These are phyloP conservation scores for Acromyrmex echinatior DNA, from an alignment of 1,140 invertebrate genomes.

Conservation along the genomic window DNA sequence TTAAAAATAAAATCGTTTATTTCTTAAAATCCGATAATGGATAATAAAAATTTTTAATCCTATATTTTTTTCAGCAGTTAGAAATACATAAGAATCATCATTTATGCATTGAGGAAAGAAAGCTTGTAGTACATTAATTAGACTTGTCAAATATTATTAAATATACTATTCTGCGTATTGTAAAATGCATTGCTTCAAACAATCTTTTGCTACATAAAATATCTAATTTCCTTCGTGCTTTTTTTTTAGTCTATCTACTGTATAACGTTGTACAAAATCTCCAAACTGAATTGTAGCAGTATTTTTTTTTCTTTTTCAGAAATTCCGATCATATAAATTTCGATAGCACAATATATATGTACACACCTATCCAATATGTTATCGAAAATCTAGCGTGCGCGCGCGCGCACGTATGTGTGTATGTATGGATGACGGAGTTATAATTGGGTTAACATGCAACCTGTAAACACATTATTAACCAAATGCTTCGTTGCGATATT, in stretches of 20 bases:
- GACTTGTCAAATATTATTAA: neutral
- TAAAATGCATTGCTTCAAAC: neutral
- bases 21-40: too few species aligned
- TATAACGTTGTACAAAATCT: neutral
- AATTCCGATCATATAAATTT: neutral
- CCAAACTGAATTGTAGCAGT: neutral
- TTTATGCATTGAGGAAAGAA: too few species aligned
- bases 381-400: neutral
- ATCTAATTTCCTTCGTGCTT: neutral
- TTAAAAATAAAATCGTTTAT: too few species aligned
- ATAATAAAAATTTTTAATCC: too few species aligned
- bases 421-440: neutral
- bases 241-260: neutral
- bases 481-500: conserved; percentile 15
- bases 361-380: neutral
- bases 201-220: neutral
- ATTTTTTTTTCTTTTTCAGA: conserved; percentile 8
- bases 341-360: neutral
- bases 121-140: too few species aligned
- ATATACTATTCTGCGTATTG: neutral
- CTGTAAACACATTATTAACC: conserved; percentile 63
- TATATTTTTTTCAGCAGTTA: too few species aligned
- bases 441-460: neutral
- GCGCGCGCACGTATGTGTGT: too few species aligned
- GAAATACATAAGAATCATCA: too few species aligned